Conservation (phyloP, 2,797 vertebrate genomes). For the Nyctibius grandis region DNA sequence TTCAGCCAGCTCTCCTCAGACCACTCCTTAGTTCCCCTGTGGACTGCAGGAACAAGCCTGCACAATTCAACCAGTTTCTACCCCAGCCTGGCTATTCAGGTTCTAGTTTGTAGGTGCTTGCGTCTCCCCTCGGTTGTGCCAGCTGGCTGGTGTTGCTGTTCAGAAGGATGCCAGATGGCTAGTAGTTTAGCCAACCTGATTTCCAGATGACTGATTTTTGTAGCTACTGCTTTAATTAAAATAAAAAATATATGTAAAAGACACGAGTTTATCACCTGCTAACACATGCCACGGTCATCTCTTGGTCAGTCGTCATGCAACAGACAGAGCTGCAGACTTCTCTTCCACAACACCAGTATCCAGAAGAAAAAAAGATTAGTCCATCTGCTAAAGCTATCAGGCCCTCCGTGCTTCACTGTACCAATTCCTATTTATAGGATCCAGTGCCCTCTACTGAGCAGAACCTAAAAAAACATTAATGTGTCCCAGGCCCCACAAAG, state of each 20-base stretch:
- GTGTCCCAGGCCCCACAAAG: not conserved
- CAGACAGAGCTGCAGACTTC: not conserved
- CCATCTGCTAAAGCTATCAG: constrained; percentile 46
- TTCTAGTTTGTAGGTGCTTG: not conserved
- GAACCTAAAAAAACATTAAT: not conserved
- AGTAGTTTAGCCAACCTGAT: not conserved
- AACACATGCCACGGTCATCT: not conserved
- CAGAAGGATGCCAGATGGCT: constrained; percentile 8
- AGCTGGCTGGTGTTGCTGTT: not conserved
- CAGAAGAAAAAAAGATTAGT: not conserved
- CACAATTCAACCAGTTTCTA: not conserved
- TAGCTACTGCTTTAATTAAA: constrained; percentile 29
- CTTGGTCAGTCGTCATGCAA: not conserved
- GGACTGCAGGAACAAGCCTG: not conserved
- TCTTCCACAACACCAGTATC: not conserved
- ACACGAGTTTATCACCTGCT: not conserved
- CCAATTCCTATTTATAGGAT: not conserved
- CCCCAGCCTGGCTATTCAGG: not conserved
- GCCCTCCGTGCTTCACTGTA: not conserved
- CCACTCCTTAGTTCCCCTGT: not conserved
- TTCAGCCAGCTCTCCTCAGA: not conserved
- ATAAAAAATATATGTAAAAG: not conserved
- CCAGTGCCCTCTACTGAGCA: constrained; percentile 56
- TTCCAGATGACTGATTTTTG: not conserved
- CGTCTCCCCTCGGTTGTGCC: not conserved